Percentiles rank a stretch among this genome's conserved stretches.
Evolutionary conservation across 2,797 vertebrate genomes (phyloP).

Genomic region (Rallus crepitans): DNA sequence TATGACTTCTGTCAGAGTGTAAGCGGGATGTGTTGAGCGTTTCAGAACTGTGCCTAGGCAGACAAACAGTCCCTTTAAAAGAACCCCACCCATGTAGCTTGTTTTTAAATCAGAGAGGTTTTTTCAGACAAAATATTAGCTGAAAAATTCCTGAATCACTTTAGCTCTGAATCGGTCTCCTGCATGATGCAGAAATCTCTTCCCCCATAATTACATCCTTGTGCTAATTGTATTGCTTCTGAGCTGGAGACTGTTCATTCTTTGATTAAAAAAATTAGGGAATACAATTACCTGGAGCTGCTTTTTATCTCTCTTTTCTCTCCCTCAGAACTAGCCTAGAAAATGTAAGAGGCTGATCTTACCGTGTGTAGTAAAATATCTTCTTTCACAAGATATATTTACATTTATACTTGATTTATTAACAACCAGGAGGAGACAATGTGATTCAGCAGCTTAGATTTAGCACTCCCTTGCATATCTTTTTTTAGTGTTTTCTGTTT

Average conservation of each 20-base stretch:
- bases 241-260: constrained; percentile 17
- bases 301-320: neutral
- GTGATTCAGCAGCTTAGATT: constrained; percentile 34
- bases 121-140: constrained; percentile 15
- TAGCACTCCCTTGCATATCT: constrained; percentile 39
- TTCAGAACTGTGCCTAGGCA: neutral
- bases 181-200: neutral
- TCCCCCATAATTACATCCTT: constrained; percentile 48
- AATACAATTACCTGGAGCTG: constrained; percentile 10
- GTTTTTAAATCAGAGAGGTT: neutral
- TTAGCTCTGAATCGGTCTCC: neutral
- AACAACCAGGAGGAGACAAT: constrained; percentile 14
- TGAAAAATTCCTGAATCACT: neutral
- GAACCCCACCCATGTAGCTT: neutral
- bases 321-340: neutral
- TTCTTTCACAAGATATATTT: constrained; percentile 32
- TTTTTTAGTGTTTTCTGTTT: constrained; percentile 61
- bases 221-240: constrained; percentile 48
- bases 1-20: neutral
- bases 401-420: constrained; percentile 28
- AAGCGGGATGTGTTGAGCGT: accelerated
- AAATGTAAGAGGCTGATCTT: constrained; percentile 26
- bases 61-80: neutral
- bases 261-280: constrained; percentile 40
- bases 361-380: neutral